A percentile compares a stretch with the other conserved stretches of the same genome.
These are phyloP conservation scores for Halcyon leucocephala DNA, from an alignment of 2,797 vertebrate genomes.

Conservation along the genomic window DNA sequence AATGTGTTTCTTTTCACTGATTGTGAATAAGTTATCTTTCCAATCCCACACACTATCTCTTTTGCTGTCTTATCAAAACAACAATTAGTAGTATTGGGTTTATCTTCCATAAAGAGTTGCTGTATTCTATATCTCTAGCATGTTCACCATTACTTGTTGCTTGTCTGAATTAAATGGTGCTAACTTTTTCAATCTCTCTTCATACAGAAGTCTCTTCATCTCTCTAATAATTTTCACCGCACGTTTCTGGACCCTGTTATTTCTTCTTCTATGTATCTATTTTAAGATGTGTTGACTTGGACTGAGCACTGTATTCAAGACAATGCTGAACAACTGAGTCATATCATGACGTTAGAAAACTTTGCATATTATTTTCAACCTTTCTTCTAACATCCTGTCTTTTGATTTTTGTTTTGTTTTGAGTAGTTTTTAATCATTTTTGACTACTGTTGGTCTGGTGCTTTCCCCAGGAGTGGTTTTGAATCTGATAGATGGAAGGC, in stretches of 20 bases:
- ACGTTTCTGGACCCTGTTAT: constrained; percentile 64
- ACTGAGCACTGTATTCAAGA: constrained; percentile 51
- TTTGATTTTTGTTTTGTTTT: background rate
- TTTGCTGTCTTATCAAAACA: background rate
- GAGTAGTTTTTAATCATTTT: background rate
- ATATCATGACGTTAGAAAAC: background rate
- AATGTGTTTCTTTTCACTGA: background rate
- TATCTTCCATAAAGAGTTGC: background rate
- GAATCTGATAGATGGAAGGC: background rate
- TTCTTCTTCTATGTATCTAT: constrained; percentile 68
- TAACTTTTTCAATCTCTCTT: constrained; percentile 69
- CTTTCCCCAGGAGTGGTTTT: background rate
- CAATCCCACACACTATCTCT: background rate
- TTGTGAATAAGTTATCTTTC: background rate
- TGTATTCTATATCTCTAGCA: background rate
- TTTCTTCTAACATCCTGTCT: background rate
- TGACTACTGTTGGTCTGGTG: background rate
- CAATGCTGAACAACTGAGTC: constrained; percentile 33
- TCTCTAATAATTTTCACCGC: constrained; percentile 67
- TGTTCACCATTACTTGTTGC: constrained; percentile 1
- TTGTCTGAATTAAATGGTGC: background rate
- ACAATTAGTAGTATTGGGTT: background rate
- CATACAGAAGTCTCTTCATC: constrained; percentile 70
- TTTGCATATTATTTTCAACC: background rate
- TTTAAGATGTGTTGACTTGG: constrained; percentile 68